Evolutionary conservation across 2,888 invertebrate species (phyloP).

Genomic region (Coenonympha arcania): DNA sequence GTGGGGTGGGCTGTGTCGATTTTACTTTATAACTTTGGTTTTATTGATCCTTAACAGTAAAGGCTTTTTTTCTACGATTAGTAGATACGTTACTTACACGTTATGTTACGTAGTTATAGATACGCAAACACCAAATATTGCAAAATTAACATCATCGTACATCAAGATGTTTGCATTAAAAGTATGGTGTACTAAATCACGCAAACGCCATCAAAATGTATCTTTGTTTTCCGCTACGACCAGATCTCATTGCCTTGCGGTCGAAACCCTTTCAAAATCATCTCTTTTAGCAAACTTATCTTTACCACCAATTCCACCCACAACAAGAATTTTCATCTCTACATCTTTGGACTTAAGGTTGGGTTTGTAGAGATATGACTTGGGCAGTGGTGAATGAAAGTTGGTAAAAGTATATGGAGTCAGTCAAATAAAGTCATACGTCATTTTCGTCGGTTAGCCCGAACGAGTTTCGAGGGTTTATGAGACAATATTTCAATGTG

Average conservation of each 20-base stretch:
- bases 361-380: not conserved
- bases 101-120: too few relatives aligned
- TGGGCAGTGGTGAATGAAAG: conserved; percentile 18
- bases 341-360: conserved; percentile 15
- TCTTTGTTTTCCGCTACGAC: conserved; percentile 65
- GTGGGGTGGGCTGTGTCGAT: too few relatives aligned
- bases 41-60: too few relatives aligned
- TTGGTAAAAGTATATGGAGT: conserved; percentile 60
- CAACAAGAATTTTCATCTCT: conserved; percentile 29
- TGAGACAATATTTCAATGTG: conserved; percentile 71
- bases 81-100: too few relatives aligned
- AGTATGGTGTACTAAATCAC: conserved; percentile 54
- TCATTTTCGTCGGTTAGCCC: conserved; percentile 62
- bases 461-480: conserved; percentile 60
- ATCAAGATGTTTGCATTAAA: conserved; percentile 25
- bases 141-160: conserved; percentile 5
- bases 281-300: conserved; percentile 29
- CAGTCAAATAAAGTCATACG: conserved; percentile 71
- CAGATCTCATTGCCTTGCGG: conserved; percentile 65
- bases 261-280: conserved; percentile 53
- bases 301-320: not conserved
- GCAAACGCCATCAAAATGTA: conserved; percentile 50
- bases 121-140: not conserved
- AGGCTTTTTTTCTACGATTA: too few relatives aligned
- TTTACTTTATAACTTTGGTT: too few relatives aligned